Evolutionary conservation across 2,888 invertebrate species (phyloP).

Genomic region (Omphaloscelis lunosa): DNA sequence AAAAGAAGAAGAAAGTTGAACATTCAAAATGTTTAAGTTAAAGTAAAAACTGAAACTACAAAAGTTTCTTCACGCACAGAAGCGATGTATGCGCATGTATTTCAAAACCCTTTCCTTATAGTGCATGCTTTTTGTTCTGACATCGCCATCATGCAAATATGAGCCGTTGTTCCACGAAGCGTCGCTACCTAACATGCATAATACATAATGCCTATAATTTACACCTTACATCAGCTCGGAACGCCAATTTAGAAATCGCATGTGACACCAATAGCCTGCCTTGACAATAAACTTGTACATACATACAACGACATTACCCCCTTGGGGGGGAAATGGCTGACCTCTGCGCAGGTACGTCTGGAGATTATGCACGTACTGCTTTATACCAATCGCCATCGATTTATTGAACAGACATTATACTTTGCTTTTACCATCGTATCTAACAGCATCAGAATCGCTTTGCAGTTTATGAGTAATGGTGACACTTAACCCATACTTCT

Average conservation of each 20-base stretch:
- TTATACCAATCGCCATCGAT: slow-evolving; percentile 47
- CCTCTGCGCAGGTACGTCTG: slow-evolving; percentile 40
- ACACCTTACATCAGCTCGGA: slow-evolving; percentile 64
- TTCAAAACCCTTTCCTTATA: slow-evolving; percentile 29
- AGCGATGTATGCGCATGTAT: slow-evolving; percentile 38
- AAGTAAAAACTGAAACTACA: slow-evolving; percentile 46
- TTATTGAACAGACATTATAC: slow-evolving; percentile 60
- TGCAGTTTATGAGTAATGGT: slow-evolving; percentile 62
- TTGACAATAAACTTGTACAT: slow-evolving; percentile 63
- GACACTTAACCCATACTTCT: slow-evolving; percentile 53
- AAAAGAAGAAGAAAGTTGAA: slow-evolving; percentile 32
- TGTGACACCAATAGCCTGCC: slow-evolving; percentile 59
- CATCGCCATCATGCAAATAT: slow-evolving; percentile 45
- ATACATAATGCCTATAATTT: slow-evolving; percentile 65
- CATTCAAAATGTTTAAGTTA: slow-evolving; percentile 6
- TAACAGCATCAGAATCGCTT: slow-evolving; percentile 58
- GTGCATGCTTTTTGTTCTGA: slow-evolving; percentile 50
- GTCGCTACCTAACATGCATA: slow-evolving; percentile 60
- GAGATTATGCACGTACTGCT: slow-evolving; percentile 50
- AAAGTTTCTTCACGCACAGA: slow-evolving; percentile 45
- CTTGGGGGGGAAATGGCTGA: slow-evolving; percentile 36
- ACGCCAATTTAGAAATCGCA: slow-evolving; percentile 71
- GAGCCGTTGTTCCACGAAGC: slow-evolving; percentile 48
- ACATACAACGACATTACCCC: slow-evolving; percentile 38
- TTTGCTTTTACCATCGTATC: slow-evolving; percentile 56